A percentile compares a stretch with the other conserved stretches of the same genome.
phyloP scores from a whole-genome alignment of 2,888 invertebrate species.

The Fissipunctia ypsillon region DNA sequence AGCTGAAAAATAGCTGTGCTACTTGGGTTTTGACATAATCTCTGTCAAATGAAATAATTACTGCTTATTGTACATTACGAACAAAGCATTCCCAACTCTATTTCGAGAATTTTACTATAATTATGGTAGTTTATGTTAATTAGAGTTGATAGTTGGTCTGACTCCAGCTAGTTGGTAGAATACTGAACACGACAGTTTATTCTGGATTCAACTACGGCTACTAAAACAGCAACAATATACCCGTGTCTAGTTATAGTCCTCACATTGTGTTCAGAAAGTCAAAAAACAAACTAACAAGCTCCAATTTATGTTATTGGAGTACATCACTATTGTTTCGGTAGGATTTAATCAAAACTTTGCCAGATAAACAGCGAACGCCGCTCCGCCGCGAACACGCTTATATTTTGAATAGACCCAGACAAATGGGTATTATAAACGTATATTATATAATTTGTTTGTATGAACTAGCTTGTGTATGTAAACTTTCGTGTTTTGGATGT shows the following conservation, averaged over 20 bases:
- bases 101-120: too few species aligned
- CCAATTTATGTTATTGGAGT: conserved; percentile 51
- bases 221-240: conserved; percentile 2
- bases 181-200: not conserved
- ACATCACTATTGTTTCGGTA: conserved; percentile 55
- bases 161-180: not conserved
- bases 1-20: not conserved
- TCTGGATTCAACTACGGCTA: not conserved
- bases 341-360: conserved; percentile 65
- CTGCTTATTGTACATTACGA: not conserved
- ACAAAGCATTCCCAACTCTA: not conserved
- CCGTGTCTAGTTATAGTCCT: conserved; percentile 8
- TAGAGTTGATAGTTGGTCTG: not conserved
- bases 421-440: conserved; percentile 50
- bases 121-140: not conserved
- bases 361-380: conserved; percentile 49
- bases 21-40: too few species aligned
- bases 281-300: conserved; percentile 54
- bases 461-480: conserved; percentile 17
- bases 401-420: conserved; percentile 49
- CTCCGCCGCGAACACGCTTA: conserved; percentile 30
- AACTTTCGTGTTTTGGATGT: not conserved
- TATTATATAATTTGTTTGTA: conserved; percentile 47
- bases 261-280: conserved; percentile 15
- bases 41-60: not conserved